Evolutionary conservation across 2,113 vertebrate species (phyloP), one percentile per base, ranked within the genome.

Genomic region (Taurulus bubalis): DNA sequence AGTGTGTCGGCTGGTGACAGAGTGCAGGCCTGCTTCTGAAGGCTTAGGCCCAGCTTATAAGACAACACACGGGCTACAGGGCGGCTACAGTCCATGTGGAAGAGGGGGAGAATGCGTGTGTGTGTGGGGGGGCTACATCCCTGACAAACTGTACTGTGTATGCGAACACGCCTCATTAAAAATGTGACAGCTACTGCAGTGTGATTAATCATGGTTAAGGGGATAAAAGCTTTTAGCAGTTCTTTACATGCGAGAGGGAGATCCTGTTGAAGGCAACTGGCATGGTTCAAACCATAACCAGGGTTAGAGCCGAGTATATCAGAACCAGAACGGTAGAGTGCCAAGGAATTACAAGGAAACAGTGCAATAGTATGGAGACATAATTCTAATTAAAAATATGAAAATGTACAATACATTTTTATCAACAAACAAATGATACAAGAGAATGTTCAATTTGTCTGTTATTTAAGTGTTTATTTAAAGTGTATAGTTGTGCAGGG

Each of bases 1-100:
- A 86, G 85, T 55, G 81, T 88, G 87, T 90, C 70, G 40, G 51
- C 80, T 63, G 80, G 82, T 93, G 94, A 94, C 90, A 91, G 58
- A 94, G 86, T 85, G 85, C 93, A 94, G 93, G 76, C 87, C 80
- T 79, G 77, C 78, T 86, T 84, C 84, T 83, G 84, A 92, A 83
- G 90, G 89, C 73, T 87, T 80, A 80, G 79, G 59, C 85, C 82
- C 64, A 65, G 80, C 78, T 85, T 83, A 79, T 62, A 84, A 79
- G 80, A 86, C 85, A 89, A 82, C 65, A 63, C 75, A 59, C 70
- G 51, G 66, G 63, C 82, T 79, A 69, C 75, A 59, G 58, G 36
- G 75, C 20, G 10, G 73, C 42, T 73, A 65, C 73, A 69, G 58
- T 65, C 72, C 16, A 53, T 16, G 71, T 62, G 71, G 56, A 71